Conservation (phyloP, 1,140 invertebrate genomes). For the Steinernema feltiae region DNA sequence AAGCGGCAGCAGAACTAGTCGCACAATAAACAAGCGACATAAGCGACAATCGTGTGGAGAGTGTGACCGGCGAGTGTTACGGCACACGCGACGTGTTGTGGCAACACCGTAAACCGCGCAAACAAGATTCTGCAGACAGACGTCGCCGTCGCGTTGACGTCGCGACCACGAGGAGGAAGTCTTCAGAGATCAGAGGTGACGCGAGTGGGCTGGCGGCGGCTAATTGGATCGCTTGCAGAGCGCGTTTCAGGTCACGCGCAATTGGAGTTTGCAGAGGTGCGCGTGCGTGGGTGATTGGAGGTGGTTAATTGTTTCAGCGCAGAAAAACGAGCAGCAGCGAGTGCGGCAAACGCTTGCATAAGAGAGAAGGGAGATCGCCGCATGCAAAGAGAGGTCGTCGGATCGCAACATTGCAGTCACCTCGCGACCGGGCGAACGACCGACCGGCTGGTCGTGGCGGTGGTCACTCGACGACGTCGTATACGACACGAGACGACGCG, state of each 20-base stretch:
- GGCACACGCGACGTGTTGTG: not conserved
- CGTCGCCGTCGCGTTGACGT: too few relatives aligned
- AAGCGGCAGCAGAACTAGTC: not conserved
- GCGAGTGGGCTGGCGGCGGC: too few relatives aligned
- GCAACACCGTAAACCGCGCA: not conserved
- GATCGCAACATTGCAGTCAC: not conserved
- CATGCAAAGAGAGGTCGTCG: too few relatives aligned
- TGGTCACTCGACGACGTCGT: slow-evolving; percentile 1
- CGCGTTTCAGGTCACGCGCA: too few relatives aligned
- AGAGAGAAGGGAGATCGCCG: not conserved
- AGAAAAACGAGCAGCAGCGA: not conserved
- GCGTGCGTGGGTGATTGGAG: too few relatives aligned
- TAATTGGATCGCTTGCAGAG: too few relatives aligned
- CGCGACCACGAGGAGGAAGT: too few relatives aligned
- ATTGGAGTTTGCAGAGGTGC: not conserved
- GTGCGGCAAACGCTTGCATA: not conserved
- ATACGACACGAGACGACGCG: not conserved
- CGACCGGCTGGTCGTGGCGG: not conserved
- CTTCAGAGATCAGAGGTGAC: too few relatives aligned
- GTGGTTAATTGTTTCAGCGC: not conserved
- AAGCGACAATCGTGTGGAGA: not conserved
- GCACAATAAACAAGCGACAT: slow-evolving; percentile 3
- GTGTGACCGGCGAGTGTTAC: slow-evolving; percentile 3
- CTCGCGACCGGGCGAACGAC: too few relatives aligned
- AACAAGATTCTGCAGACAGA: not conserved